Percentiles rank a stretch among this genome's conserved stretches.
phyloP scores from a whole-genome alignment of 35 echinoderm and acorn worm genomes.

The Apostichopus japonicus region DNA sequence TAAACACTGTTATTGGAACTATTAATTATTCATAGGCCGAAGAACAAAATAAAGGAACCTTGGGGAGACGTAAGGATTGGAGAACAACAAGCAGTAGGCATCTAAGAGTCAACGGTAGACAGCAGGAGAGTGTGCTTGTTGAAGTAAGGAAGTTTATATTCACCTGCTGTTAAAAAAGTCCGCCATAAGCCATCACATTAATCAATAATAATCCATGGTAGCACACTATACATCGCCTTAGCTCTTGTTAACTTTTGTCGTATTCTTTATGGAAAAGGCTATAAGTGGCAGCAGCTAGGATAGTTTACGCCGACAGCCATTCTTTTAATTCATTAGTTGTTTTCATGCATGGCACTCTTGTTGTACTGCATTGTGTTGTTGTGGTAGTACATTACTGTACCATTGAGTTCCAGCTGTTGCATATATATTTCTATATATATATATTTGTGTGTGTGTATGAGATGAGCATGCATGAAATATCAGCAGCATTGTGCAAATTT shows the following conservation, averaged over 20 bases:
- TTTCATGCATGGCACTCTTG: background rate
- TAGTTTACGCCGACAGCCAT: no score
- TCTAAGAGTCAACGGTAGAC: conserved; percentile 47
- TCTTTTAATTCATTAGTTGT: background rate
- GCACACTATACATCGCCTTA: background rate
- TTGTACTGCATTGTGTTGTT: background rate
- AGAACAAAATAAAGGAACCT: conserved; percentile 48
- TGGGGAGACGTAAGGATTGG: conserved; percentile 53
- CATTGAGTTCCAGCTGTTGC: no score
- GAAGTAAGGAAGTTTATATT: conserved; percentile 34
- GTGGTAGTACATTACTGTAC: no score
- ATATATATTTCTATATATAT: no score
- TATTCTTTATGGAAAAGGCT: no score
- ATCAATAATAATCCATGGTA: conserved; percentile 9
- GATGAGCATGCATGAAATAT: background rate
- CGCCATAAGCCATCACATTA: background rate
- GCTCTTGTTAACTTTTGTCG: no score
- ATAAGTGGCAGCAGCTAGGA: no score
- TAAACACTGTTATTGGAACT: conserved; percentile 22
- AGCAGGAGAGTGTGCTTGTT: conserved; percentile 41
- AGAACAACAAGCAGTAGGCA: conserved; percentile 60
- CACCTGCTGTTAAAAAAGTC: background rate
- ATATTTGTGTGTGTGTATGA: background rate
- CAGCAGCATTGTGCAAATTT: background rate
- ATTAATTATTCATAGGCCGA: conserved; percentile 44